Conservation (phyloP, 1,140 invertebrate genomes). For the Delia radicum region DNA sequence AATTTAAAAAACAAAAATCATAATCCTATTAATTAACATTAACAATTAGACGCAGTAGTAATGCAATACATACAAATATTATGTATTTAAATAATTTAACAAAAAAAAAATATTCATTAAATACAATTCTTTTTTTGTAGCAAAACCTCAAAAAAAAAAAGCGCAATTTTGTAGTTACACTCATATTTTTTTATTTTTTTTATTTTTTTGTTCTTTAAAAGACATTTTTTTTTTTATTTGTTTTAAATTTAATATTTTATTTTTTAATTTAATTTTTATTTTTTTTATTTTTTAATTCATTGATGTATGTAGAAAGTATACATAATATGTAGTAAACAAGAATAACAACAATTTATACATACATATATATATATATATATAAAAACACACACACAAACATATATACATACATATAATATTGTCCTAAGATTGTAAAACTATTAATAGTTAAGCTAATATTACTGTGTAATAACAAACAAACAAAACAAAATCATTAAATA, state of each 20-base stretch:
- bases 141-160: neutral
- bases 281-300: slow-evolving; percentile 25
- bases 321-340: slow-evolving; percentile 30
- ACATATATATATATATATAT: slow-evolving; percentile 24
- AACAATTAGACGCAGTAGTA: neutral
- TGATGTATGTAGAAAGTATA: slow-evolving; percentile 7
- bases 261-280: neutral
- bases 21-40: no score
- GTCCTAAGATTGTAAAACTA: slow-evolving; percentile 23
- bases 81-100: neutral
- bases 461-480: slow-evolving; percentile 19
- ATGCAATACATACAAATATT: neutral
- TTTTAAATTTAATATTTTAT: neutral
- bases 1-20: no score
- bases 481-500: neutral
- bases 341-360: slow-evolving; percentile 22
- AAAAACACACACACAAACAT: no score
- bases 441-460: slow-evolving; percentile 12
- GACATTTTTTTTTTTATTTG: slow-evolving; percentile 11
- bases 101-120: neutral
- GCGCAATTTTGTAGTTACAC: neutral
- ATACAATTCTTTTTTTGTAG: neutral
- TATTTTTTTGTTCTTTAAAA: neutral
- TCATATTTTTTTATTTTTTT: neutral
- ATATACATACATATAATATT: neutral